Evolutionary conservation across 2,888 invertebrate genomes (phyloP).

Genomic region (Ellobium chinense): DNA sequence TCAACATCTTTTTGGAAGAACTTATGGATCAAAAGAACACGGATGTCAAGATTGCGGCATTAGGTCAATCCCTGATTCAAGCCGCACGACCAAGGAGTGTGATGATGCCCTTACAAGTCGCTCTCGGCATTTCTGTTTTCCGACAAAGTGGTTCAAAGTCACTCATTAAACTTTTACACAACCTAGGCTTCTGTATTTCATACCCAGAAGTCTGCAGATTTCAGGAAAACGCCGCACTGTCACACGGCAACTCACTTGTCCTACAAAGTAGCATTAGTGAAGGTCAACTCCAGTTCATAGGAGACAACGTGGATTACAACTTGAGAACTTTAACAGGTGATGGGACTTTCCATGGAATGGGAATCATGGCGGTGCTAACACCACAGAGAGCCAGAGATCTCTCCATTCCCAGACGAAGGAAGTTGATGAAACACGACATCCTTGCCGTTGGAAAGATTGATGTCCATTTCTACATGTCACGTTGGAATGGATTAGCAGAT

Average conservation of each 20-base stretch:
- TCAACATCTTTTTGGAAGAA: not conserved
- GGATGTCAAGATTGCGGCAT: not conserved
- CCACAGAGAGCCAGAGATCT: not conserved
- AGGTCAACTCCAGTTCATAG: constrained; percentile 4
- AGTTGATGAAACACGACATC: not conserved
- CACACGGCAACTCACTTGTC: not conserved
- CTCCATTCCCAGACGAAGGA: not conserved
- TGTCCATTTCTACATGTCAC: not conserved
- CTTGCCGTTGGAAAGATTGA: not conserved
- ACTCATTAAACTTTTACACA: not conserved
- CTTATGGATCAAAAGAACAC: not conserved
- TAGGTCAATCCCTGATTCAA: constrained; percentile 12
- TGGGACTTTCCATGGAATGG: constrained; percentile 6
- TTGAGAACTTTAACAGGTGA: constrained; percentile 19
- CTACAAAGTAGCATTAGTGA: not conserved
- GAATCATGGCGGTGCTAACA: not conserved
- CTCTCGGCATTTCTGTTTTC: constrained; percentile 2
- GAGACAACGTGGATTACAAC: constrained; percentile 28
- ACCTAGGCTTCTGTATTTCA: not conserved
- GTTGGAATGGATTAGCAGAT: not conserved
- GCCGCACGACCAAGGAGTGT: constrained; percentile 5
- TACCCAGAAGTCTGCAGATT: not conserved
- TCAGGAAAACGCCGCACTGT: not conserved
- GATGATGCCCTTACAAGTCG: constrained; percentile 17
- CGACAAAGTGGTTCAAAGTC: not conserved